Percentiles rank a stretch among this genome's conserved stretches.
phyloP scores from a whole-genome alignment of 2,797 vertebrate species.

The Decapterus maruadsi region DNA sequence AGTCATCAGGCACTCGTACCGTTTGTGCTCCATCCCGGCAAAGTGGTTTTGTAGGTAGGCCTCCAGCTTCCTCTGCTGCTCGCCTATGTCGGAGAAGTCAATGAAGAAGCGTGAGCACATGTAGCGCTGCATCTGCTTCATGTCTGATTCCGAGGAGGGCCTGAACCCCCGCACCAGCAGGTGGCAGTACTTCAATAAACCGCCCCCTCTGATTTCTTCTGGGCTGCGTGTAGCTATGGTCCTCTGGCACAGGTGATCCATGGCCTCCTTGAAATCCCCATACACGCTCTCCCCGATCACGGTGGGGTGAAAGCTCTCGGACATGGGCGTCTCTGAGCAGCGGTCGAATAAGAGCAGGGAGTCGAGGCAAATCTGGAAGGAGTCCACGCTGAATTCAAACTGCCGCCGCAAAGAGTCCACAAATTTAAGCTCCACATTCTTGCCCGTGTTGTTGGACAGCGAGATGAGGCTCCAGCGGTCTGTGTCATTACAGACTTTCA shows the following conservation, averaged over 20 bases:
- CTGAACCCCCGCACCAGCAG: constrained; percentile 93
- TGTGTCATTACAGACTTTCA: constrained; percentile 95
- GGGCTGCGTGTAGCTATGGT: constrained; percentile 94
- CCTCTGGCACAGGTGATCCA: constrained; percentile 91
- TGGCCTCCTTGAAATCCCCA: constrained; percentile 92
- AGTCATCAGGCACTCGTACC: constrained; percentile 96
- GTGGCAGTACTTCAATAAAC: constrained; percentile 97
- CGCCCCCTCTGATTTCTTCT: constrained; percentile 95
- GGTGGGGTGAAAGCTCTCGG: constrained; percentile 94
- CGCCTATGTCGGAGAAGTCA: constrained; percentile 93
- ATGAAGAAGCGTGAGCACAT: constrained; percentile 99
- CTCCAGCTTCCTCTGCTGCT: constrained; percentile 94
- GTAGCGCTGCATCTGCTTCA: constrained; percentile 94
- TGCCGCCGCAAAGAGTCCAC: constrained; percentile 95
- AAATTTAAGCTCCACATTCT: constrained; percentile 98
- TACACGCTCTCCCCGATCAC: constrained; percentile 96
- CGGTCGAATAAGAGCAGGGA: constrained; percentile 93
- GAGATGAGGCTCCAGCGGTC: constrained; percentile 99
- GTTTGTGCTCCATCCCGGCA: constrained; percentile 91
- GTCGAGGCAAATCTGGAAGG: constrained; percentile 96
- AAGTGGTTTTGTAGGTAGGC: constrained; percentile 98
- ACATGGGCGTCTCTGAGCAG: constrained; percentile 94
- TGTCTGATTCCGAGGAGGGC: constrained; percentile 88
- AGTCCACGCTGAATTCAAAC: constrained; percentile 98
- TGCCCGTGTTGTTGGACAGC: constrained; percentile 96